These are phyloP conservation scores for Pseudococcus jackbeardsleyi DNA, from an alignment of 2,888 invertebrate species.

Conservation along the genomic window DNA sequence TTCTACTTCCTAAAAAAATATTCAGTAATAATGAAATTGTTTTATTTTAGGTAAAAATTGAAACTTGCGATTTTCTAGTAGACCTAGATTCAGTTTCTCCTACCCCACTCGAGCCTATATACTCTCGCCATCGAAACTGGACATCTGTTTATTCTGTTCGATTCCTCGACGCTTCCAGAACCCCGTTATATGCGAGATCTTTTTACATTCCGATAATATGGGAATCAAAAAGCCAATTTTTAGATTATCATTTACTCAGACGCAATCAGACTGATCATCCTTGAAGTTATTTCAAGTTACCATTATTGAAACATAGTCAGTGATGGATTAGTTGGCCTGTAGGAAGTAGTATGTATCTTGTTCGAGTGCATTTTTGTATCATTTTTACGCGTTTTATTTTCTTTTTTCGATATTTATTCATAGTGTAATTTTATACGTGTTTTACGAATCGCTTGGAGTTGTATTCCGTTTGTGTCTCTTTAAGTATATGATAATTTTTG, in stretches of 20 bases:
- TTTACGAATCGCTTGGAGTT: constrained; percentile 3
- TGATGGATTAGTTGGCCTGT: constrained; percentile 23
- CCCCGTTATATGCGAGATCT: constrained; percentile 82
- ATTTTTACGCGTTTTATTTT: constrained; percentile 18
- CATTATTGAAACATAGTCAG: constrained; percentile 34
- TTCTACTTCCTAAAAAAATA: not conserved
- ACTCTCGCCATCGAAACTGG: constrained; percentile 80
- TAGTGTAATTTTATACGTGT: constrained; percentile 32
- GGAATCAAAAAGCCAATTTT: constrained; percentile 77
- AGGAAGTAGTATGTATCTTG: constrained; percentile 4
- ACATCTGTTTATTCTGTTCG: constrained; percentile 78
- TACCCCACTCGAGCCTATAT: constrained; percentile 82
- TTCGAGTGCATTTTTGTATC: constrained; percentile 22
- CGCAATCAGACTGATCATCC: constrained; percentile 58
- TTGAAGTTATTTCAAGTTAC: constrained; percentile 39
- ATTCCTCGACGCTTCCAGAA: constrained; percentile 80
- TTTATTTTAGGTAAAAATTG: constrained; percentile 76
- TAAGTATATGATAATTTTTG: not conserved
- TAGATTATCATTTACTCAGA: constrained; percentile 80
- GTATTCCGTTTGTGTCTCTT: not conserved
- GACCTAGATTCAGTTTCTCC: constrained; percentile 83
- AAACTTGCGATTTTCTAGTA: constrained; percentile 86
- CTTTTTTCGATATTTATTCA: not conserved
- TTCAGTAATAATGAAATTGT: not conserved
- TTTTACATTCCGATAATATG: constrained; percentile 89